These are phyloP conservation scores for Psylliodes chrysocephalus DNA, from an alignment of 2,888 invertebrate species.

Conservation along the genomic window DNA sequence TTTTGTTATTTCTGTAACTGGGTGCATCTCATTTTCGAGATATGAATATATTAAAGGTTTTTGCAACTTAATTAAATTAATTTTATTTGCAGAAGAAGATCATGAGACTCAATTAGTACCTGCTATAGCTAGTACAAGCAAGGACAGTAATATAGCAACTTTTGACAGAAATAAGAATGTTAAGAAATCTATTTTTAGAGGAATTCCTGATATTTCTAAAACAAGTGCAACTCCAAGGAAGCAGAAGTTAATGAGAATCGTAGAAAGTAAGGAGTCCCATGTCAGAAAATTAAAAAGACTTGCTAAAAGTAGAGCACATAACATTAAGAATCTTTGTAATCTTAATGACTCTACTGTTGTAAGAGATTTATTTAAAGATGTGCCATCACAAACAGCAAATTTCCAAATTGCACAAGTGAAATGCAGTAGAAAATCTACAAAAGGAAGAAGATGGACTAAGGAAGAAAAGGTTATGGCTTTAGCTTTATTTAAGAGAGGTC, in stretches of 20 bases:
- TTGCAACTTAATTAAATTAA: no score
- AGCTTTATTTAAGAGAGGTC: no score
- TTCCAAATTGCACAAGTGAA: slow-evolving; percentile 4
- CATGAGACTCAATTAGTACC: no score
- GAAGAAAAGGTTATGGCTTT: slow-evolving; percentile 34
- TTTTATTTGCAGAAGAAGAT: no score
- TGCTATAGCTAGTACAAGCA: no score
- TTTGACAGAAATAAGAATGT: no score
- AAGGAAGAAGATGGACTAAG: slow-evolving; percentile 34
- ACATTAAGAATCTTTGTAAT: background rate
- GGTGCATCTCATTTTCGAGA: no score
- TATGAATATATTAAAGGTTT: no score
- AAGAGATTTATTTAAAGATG: background rate
- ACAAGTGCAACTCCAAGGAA: slow-evolving; percentile 1
- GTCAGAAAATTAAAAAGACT: slow-evolving; percentile 14
- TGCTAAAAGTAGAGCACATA: slow-evolving; percentile 4
- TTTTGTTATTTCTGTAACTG: no score
- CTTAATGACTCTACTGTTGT: slow-evolving; percentile 3
- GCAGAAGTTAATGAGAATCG: background rate
- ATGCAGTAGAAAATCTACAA: slow-evolving; percentile 3
- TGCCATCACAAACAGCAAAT: no score
- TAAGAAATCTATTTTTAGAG: slow-evolving; percentile 1
- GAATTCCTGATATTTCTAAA: slow-evolving; percentile 10
- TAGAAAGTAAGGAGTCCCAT: slow-evolving; percentile 17
- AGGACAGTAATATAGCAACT: no score